Evolutionary conservation across 2,113 vertebrate species (phyloP).

Genomic region (Callaeas wilsoni): DNA sequence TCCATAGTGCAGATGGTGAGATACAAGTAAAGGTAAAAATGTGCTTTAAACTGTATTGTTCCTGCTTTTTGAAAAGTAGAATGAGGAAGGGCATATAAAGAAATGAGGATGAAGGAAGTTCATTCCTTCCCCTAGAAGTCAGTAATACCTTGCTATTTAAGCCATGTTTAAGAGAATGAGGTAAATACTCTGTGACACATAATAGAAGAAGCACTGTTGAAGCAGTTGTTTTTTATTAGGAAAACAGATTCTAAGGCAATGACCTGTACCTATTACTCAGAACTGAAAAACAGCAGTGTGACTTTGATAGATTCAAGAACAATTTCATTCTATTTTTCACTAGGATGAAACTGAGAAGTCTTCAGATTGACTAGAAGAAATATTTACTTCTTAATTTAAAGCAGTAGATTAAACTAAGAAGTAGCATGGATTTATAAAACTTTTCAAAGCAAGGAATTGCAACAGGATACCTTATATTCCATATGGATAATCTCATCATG

Average conservation of each 20-base stretch:
- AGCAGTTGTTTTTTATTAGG: neutral
- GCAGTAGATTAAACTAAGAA: neutral
- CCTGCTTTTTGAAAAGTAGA: neutral
- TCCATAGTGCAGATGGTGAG: neutral
- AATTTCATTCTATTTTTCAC: neutral
- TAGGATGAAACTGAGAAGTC: neutral
- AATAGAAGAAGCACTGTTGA: neutral
- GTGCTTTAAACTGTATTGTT: neutral
- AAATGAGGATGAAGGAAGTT: neutral
- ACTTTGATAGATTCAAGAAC: neutral
- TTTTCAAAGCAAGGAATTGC: neutral
- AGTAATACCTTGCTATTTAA: neutral
- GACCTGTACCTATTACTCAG: neutral
- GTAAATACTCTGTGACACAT: neutral
- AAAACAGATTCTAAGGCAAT: neutral
- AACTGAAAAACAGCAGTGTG: neutral
- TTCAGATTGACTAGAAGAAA: neutral
- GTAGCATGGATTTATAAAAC: neutral
- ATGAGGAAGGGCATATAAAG: neutral
- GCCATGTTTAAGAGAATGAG: neutral
- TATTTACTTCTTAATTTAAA: neutral
- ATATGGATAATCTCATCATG: neutral
- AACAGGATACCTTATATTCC: neutral
- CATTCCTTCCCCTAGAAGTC: neutral
- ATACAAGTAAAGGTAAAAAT: neutral